Conservation (phyloP, 64 coral and sea anemone species). For the Montipora efflorescens region DNA sequence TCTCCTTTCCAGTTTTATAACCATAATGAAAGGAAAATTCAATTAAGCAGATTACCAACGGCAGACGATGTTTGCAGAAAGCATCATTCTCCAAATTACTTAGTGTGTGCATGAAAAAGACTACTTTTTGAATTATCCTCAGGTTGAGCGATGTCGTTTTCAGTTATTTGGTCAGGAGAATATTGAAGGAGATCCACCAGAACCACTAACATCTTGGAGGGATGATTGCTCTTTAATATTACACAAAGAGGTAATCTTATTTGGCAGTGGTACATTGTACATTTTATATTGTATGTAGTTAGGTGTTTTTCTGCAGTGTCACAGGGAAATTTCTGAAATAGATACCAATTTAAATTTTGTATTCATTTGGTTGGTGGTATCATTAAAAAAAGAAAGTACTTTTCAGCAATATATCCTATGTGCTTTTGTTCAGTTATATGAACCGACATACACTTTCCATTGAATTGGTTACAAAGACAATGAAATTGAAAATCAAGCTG, state of each 20-base stretch:
- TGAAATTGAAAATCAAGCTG: not conserved
- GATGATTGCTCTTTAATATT: not conserved
- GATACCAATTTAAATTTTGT: too few species aligned
- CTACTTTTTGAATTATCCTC: constrained; percentile 1
- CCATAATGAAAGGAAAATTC: too few species aligned
- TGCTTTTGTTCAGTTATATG: too few species aligned
- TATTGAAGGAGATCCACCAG: not conserved
- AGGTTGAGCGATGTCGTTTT: not conserved
- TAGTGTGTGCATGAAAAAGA: not conserved
- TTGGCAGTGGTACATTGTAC: not conserved
- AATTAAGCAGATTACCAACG: too few species aligned
- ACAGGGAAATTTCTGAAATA: not conserved
- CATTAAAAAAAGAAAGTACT: too few species aligned
- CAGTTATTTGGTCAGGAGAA: not conserved
- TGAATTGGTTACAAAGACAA: too few species aligned
- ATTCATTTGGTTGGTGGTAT: too few species aligned
- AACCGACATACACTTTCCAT: too few species aligned
- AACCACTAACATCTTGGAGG: not conserved
- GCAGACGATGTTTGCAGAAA: not conserved
- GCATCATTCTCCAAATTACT: not conserved
- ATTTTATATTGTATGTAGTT: not conserved
- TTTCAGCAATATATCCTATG: too few species aligned
- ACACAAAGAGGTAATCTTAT: not conserved
- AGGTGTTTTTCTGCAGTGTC: not conserved
- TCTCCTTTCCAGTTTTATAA: too few species aligned